phyloP scores from a whole-genome alignment of 2,888 invertebrate species.

The Bombylius major region DNA sequence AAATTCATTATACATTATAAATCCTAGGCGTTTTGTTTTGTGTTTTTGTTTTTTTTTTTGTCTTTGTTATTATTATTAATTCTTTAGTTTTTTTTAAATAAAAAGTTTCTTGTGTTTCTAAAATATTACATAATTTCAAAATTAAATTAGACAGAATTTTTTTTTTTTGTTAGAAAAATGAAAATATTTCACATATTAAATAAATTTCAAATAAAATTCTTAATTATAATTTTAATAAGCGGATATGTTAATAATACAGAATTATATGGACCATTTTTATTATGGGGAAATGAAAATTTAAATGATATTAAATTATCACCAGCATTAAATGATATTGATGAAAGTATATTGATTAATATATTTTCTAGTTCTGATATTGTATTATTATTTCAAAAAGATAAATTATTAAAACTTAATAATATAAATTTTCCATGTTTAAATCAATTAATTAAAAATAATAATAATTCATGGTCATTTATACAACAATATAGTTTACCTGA shows the following conservation, averaged over 20 bases:
- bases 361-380: conserved; percentile 45
- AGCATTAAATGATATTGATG: conserved; percentile 41
- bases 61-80: too few species aligned
- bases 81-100: too few species aligned
- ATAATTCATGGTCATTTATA: conserved; percentile 38
- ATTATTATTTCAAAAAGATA: conserved; percentile 47
- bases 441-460: conserved; percentile 40
- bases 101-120: too few species aligned
- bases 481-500: conserved; percentile 45
- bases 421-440: conserved; percentile 43
- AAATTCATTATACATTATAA: too few species aligned
- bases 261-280: conserved; percentile 46
- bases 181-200: neutral
- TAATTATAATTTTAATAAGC: neutral
- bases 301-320: conserved; percentile 38
- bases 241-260: conserved; percentile 31
- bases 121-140: too few species aligned
- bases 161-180: neutral
- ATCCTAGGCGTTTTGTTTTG: too few species aligned
- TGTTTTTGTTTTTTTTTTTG: too few species aligned
- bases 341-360: conserved; percentile 43
- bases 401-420: conserved; percentile 41
- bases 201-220: neutral
- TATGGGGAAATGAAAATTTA: conserved; percentile 45
- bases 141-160: too few species aligned